Base-by-base conservation (phyloP, 2,113 vertebrate species). In the Choloepus hoffmanni region DNA sequence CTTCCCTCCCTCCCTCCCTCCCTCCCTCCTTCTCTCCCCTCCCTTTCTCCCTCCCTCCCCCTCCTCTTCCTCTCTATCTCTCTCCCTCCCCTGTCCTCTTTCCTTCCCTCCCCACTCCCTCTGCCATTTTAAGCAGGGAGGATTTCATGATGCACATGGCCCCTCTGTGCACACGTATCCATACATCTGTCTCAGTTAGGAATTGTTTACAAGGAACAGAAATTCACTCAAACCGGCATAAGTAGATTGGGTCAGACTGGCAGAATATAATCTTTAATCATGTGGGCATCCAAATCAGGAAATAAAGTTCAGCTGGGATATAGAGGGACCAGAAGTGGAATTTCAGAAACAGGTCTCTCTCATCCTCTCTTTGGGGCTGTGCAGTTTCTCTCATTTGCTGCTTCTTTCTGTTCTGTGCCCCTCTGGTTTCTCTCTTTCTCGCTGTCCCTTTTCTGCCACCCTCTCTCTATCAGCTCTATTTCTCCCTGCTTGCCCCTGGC, bases 151-250 rank as follows among this genome's bases (percentile, higher is more conserved):
- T 26, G 14, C 2, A 14, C 36, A 0, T 1, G 30, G 40, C 40
- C 43, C n/a, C 36, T 83, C 48, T 0, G 0, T 10, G 28, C n/a
- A 26, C 45, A 77, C 10, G 48, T 10, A 50, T 12, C 23, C 50
- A 70, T 48, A 45, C 81, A 68, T 90, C 88, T 96, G 93, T 58
- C 85, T 72, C 67, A 67, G 55, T 89, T 85, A 73, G 72, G 58
- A 70, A 40, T 72, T 97, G 94, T 94, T 96, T 96, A 95, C 68
- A 48, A 86, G 91, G 91, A 94, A 43, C 89, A 96, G 88, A 95
- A 95, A 96, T 53, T 70, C 45, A 65, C 70, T 84, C 86, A 43
- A 58, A 91, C 82, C 92, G 90, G 90, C 96, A 86, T 36, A 33
- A 7, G 33, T 40, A 73, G 28, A 53, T 89, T 70, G 91, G 48